phyloP scores from a whole-genome alignment of 1,140 invertebrate species.

The Drosophila willistoni region DNA sequence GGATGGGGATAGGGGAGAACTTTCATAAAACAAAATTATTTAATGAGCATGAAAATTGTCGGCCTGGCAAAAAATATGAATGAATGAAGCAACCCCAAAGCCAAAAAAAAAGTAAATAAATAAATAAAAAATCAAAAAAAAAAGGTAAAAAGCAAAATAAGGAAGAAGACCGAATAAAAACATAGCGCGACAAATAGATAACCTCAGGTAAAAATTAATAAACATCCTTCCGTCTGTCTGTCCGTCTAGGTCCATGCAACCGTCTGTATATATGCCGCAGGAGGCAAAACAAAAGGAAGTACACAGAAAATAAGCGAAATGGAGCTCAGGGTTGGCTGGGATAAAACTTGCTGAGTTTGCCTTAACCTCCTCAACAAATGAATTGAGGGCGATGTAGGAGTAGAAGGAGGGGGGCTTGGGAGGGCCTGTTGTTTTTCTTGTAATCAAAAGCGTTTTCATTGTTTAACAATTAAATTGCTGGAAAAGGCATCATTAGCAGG shows the following conservation, averaged over 20 bases:
- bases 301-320: slow-evolving; percentile 8
- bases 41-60: slow-evolving; percentile 79
- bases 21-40: slow-evolving; percentile 74
- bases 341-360: slow-evolving; percentile 7
- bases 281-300: slow-evolving; percentile 47
- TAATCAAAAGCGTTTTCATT: slow-evolving; percentile 81
- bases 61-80: slow-evolving; percentile 33
- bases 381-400: too few relatives aligned
- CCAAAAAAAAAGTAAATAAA: background rate
- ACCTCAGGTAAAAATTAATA: slow-evolving; percentile 82
- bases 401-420: background rate
- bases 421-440: slow-evolving; percentile 66
- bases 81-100: slow-evolving; percentile 32
- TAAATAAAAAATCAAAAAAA: slow-evolving; percentile 28
- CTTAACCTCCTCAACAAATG: background rate
- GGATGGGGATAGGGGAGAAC: slow-evolving; percentile 27
- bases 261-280: slow-evolving; percentile 26
- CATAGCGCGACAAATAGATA: slow-evolving; percentile 78
- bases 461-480: slow-evolving; percentile 82
- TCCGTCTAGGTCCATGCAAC: slow-evolving; percentile 9
- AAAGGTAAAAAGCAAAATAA: slow-evolving; percentile 32
- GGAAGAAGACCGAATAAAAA: slow-evolving; percentile 55
- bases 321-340: background rate
- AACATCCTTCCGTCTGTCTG: slow-evolving; percentile 53
- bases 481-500: slow-evolving; percentile 80